Conservation (phyloP, 2,797 vertebrate species). For the Limnodromus scolopaceus region DNA sequence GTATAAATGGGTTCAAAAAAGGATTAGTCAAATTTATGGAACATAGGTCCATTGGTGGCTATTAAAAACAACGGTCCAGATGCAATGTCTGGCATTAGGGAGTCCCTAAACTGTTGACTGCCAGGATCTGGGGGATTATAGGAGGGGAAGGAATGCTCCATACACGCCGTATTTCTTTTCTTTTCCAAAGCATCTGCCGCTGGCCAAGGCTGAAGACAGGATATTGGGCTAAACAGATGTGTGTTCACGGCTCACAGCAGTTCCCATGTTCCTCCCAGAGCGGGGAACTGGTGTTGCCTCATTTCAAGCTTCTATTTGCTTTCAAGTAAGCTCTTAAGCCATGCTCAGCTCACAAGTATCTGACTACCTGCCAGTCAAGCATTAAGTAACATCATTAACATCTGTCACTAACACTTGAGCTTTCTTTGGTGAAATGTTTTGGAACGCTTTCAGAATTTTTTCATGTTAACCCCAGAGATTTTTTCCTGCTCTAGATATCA, state of each 20-base stretch:
- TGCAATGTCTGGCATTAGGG: not conserved
- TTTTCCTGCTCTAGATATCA: not conserved
- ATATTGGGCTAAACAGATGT: slow-evolving; percentile 6
- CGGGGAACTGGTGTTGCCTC: not conserved
- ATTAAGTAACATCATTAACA: slow-evolving; percentile 43
- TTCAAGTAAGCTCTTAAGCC: slow-evolving; percentile 46
- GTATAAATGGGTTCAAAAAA: not conserved
- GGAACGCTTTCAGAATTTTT: not conserved
- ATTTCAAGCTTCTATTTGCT: slow-evolving; percentile 53
- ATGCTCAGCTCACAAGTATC: not conserved
- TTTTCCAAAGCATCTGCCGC: slow-evolving; percentile 20
- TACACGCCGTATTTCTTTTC: not conserved
- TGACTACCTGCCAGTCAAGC: slow-evolving; percentile 58
- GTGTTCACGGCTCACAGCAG: not conserved
- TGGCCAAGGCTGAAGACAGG: not conserved
- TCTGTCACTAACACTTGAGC: slow-evolving; percentile 42
- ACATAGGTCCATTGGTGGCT: not conserved
- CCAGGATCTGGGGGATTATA: not conserved
- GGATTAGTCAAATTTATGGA: slow-evolving; percentile 44
- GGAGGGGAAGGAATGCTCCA: not conserved
- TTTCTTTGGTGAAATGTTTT: slow-evolving; percentile 32
- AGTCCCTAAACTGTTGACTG: slow-evolving; percentile 8
- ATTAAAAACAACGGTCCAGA: slow-evolving; percentile 14
- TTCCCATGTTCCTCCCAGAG: not conserved
- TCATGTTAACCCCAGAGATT: not conserved